Evolutionary conservation across 2,797 vertebrate species (phyloP), one percentile per base, ranked within the genome.

Genomic region (Monodelphis domestica): DNA sequence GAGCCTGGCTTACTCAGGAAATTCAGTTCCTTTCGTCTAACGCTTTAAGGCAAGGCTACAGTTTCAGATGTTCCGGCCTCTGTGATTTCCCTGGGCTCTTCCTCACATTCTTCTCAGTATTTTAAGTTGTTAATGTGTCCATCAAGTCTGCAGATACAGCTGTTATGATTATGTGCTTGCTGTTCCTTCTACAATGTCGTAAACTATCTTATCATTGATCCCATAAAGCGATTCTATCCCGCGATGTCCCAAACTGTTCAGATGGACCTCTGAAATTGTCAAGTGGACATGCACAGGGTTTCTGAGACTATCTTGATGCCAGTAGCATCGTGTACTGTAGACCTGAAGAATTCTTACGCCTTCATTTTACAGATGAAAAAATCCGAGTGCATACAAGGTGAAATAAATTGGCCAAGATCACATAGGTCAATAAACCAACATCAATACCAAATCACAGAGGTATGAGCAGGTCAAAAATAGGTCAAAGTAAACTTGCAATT

Each of bases 381-480:
- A 53, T n/a, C 38, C 53, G 28, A 88, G 29, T 14, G 50, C 51
- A 2, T 52, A 53, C 14, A 21, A 88, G 15, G 29, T 90, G 53
- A 54, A 88, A 53, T 91, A 52, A 87, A 33, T 30, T 45, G 90
- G 87, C 50, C 70, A 92, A 91, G 84, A 88, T 91, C 52, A 88
- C 55, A 54, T 78, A 53, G n/a, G n/a, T 87, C 70, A 52, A 89
- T 51, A 92, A 87, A 56, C 3, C 33, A 91, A 93, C 29, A 93
- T 5, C 15, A 94, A 92, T n/a, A 55, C 5, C 91, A 89, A 93
- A 33, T 88, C 3, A 89, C 9, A 90, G 2, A 26, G 14, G 50
- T 15, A 57, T 45, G 4, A 12, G 7, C 38, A 12, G 17, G 15
- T 55, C 45, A 50, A 93, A 14, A 94, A 90, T 93, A 7, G 1